These are phyloP conservation scores for Carettochelys insculpta DNA, from an alignment of 2,113 vertebrate species.

Conservation along the genomic window DNA sequence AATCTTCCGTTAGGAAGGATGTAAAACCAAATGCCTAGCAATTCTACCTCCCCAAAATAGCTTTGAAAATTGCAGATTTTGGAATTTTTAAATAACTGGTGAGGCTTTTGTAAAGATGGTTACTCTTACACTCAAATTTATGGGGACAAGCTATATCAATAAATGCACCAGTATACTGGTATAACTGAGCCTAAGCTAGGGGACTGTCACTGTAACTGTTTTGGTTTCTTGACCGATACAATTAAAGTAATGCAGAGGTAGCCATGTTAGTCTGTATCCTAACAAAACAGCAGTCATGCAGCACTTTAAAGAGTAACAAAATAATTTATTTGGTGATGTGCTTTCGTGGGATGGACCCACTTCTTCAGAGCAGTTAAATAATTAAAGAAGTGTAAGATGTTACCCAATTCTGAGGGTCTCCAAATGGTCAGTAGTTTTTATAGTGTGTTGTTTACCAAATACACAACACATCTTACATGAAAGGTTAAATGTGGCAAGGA, in stretches of 20 bases:
- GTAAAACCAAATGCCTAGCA: background rate
- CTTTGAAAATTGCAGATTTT: background rate
- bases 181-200: background rate
- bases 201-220: background rate
- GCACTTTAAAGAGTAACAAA: no score
- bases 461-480: background rate
- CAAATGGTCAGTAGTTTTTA: background rate
- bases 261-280: no score
- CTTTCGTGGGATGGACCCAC: no score
- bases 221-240: background rate
- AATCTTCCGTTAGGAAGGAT: background rate
- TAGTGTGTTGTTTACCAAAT: background rate
- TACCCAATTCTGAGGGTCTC: background rate
- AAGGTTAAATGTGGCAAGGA: background rate
- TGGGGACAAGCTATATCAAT: background rate
- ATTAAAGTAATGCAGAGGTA: background rate
- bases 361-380: no score
- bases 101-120: background rate
- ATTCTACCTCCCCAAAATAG: background rate
- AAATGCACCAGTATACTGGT: background rate
- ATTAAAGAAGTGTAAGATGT: background rate
- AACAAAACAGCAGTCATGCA: no score
- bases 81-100: background rate
- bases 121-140: background rate
- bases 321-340: no score